phyloP scores from a whole-genome alignment of 2,888 invertebrate species.

The Rhamphomyia laevipes region DNA sequence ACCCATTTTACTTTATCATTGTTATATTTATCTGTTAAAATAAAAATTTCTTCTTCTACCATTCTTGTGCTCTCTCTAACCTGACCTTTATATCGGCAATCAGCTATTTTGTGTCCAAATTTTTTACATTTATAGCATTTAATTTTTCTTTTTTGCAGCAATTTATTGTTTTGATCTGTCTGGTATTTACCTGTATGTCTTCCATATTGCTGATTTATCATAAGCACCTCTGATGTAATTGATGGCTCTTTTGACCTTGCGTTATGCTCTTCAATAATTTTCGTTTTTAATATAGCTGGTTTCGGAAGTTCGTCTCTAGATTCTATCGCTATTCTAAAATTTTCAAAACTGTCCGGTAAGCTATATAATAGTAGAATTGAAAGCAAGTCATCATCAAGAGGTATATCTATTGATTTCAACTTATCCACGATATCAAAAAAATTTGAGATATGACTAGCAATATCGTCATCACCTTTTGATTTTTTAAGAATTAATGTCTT shows the following conservation, averaged over 20 bases:
- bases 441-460: neutral
- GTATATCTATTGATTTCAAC: neutral
- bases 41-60: neutral
- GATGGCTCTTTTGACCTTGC: neutral
- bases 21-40: neutral
- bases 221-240: too few relatives aligned
- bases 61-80: fast-evolving
- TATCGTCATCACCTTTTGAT: neutral
- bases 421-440: neutral
- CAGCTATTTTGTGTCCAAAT: neutral
- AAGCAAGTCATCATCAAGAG: neutral
- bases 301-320: neutral
- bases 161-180: neutral
- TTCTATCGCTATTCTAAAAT: neutral
- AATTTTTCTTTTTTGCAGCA: neutral
- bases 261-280: neutral
- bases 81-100: neutral
- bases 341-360: neutral
- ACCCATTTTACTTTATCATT: neutral
- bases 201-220: too few relatives aligned
- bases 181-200: too few relatives aligned
- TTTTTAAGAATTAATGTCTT: too few relatives aligned
- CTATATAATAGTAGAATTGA: neutral
- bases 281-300: neutral
- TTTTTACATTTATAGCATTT: neutral